Evolutionary conservation across 2,113 vertebrate species (phyloP).

Genomic region (Poeciliopsis turrubarensis): DNA sequence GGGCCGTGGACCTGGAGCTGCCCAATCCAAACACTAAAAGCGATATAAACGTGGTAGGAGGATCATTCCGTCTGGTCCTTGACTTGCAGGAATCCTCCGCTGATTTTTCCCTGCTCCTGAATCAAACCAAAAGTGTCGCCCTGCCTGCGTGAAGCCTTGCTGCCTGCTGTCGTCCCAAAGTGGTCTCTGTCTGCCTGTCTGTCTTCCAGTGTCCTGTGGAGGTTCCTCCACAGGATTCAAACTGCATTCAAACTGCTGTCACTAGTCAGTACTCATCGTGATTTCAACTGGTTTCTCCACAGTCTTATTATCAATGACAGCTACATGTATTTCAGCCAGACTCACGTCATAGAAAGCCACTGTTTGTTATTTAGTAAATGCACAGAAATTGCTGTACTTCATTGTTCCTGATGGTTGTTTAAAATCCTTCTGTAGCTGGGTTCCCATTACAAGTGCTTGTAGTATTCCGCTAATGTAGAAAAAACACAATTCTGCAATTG

Average conservation of each 20-base stretch:
- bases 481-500: no score
- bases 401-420: not conserved
- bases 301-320: no score
- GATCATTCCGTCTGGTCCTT: conserved; percentile 62
- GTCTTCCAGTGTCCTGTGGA: not conserved
- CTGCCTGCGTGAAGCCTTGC: conserved; percentile 43
- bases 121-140: conserved; percentile 15
- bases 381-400: not conserved
- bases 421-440: not conserved
- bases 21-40: conserved; percentile 81
- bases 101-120: not conserved
- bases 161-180: conserved; percentile 31
- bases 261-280: not conserved
- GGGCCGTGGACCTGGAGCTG: conserved; percentile 71
- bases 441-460: no score
- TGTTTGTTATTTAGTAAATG: not conserved
- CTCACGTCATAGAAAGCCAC: not conserved
- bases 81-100: not conserved
- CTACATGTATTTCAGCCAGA: not conserved
- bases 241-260: not conserved
- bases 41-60: conserved; percentile 90
- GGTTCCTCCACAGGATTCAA: not conserved
- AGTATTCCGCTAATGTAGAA: no score
- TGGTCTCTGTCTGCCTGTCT: not conserved
- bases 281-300: not conserved